These are phyloP conservation scores for Micrasema longulum DNA, from an alignment of 1,140 invertebrate species.

Conservation along the genomic window DNA sequence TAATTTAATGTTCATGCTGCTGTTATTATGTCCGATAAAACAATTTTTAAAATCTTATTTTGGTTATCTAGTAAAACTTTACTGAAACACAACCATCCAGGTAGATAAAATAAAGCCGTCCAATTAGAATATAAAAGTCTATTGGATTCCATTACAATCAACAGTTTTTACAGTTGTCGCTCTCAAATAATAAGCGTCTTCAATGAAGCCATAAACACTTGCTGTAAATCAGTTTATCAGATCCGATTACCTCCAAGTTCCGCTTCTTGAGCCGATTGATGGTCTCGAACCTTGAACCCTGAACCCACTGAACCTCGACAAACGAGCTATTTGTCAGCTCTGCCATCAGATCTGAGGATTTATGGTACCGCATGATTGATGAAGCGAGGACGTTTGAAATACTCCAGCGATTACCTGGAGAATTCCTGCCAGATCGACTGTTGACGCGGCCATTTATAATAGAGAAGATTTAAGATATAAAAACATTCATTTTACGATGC, in stretches of 20 bases:
- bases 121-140: neutral
- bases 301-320: constrained; percentile 43
- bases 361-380: constrained; percentile 39
- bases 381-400: constrained; percentile 24
- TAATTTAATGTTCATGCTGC: too few species aligned
- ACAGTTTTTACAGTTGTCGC: neutral
- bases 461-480: too few species aligned
- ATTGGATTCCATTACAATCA: neutral
- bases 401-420: constrained; percentile 19
- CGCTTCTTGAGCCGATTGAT: constrained; percentile 18
- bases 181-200: neutral
- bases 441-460: constrained; percentile 4
- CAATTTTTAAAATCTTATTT: too few species aligned
- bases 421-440: constrained; percentile 3
- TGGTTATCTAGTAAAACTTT: too few species aligned
- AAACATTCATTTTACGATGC: too few species aligned
- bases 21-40: too few species aligned
- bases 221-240: constrained; percentile 10
- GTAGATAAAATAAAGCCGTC: too few species aligned
- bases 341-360: constrained; percentile 31
- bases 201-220: neutral
- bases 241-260: constrained; percentile 10
- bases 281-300: constrained; percentile 40
- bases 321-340: constrained; percentile 43
- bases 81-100: too few species aligned